Percentiles rank a stretch among this genome's conserved stretches.
These are phyloP conservation scores for Sebastes hubbsi DNA, from an alignment of 2,797 vertebrate genomes.

Conservation along the genomic window DNA sequence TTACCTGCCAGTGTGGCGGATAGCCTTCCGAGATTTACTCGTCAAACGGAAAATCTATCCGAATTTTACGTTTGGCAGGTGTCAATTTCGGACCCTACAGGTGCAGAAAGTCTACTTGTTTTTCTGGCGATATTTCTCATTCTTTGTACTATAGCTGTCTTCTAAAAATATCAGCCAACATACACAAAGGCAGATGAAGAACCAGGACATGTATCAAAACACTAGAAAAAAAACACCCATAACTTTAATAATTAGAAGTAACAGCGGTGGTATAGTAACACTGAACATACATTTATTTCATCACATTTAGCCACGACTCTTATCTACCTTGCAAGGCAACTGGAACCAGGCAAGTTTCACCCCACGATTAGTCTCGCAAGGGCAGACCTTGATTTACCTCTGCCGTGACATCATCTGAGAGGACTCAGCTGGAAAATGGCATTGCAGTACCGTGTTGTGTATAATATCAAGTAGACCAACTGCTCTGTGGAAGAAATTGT, in stretches of 20 bases:
- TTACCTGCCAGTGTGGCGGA: too few relatives aligned
- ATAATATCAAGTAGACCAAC: constrained; percentile 1
- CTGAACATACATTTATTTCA: constrained; percentile 22
- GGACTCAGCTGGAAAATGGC: constrained; percentile 19
- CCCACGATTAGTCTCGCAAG: constrained; percentile 35
- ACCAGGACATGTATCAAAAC: neutral
- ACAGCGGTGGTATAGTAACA: neutral
- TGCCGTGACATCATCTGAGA: constrained; percentile 23
- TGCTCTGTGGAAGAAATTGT: constrained; percentile 7
- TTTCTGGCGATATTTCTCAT: neutral
- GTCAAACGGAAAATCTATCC: too few relatives aligned
- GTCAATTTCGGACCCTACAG: too few relatives aligned
- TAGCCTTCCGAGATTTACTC: too few relatives aligned
- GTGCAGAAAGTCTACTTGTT: neutral
- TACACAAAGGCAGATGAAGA: neutral
- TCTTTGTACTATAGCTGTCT: neutral
- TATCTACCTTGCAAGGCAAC: constrained; percentile 12
- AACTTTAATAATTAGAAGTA: neutral
- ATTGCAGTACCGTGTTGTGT: neutral
- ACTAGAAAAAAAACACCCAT: neutral
- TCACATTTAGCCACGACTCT: neutral
- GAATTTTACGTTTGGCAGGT: too few relatives aligned
- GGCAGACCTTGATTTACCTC: constrained; percentile 34
- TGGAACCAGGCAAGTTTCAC: neutral
- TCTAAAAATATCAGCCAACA: neutral